These are phyloP conservation scores for Germaria angustata DNA, from an alignment of 2,888 invertebrate genomes.

Conservation along the genomic window DNA sequence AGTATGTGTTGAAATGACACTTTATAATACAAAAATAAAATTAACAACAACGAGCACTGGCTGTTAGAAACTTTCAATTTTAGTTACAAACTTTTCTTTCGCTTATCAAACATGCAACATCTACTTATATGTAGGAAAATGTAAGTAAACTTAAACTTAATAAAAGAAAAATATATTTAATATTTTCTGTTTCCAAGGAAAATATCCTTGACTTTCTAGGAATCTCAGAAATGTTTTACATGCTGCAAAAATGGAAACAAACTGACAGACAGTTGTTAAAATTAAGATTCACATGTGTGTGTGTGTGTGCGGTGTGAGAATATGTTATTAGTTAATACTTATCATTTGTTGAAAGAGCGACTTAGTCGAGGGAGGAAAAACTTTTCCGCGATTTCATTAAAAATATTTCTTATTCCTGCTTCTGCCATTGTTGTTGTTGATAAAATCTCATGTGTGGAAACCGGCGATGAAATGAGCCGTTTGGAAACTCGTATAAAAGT, in stretches of 20 bases:
- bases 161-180: neutral
- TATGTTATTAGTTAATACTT: too few relatives aligned
- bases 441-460: conserved; percentile 28
- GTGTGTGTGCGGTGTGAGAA: neutral
- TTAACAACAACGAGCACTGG: neutral
- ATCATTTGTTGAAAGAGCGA: conserved; percentile 10
- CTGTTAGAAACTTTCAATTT: conserved; percentile 38
- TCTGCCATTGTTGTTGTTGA: neutral
- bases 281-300: neutral
- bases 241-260: neutral
- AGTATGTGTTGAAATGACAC: conserved; percentile 57
- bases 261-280: neutral
- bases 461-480: neutral
- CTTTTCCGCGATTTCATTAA: conserved; percentile 26
- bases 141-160: neutral
- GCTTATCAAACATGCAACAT: conserved; percentile 12
- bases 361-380: neutral
- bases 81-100: conserved; percentile 24
- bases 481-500: conserved; percentile 1
- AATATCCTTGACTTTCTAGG: conserved; percentile 52
- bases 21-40: conserved; percentile 45
- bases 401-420: neutral
- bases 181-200: neutral
- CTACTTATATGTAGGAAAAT: neutral
- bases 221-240: neutral